Evolutionary conservation across 2,888 invertebrate genomes (phyloP).

Genomic region (Rhogogaster chlorosoma): DNA sequence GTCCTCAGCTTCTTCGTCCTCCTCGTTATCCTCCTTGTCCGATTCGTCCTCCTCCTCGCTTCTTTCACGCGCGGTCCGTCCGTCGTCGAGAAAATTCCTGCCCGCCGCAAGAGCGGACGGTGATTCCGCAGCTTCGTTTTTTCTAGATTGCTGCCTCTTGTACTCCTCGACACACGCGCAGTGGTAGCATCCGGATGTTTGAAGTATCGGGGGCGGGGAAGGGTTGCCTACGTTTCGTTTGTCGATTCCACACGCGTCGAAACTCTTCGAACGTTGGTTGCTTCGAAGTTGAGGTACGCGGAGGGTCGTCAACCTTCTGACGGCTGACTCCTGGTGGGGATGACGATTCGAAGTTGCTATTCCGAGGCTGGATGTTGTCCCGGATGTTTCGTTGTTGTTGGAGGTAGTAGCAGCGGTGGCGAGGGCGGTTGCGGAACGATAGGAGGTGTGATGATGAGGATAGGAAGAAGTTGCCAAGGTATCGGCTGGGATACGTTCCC

Average conservation of each 20-base stretch:
- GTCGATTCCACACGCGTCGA: conserved; percentile 74
- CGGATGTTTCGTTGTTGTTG: conserved; percentile 62
- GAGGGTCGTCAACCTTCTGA: conserved; percentile 48
- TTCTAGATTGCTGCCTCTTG: conserved; percentile 80
- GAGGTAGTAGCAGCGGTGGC: conserved; percentile 57
- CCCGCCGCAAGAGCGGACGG: conserved; percentile 62
- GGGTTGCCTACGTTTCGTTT: conserved; percentile 56
- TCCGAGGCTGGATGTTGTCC: conserved; percentile 84
- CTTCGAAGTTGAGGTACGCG: conserved; percentile 73
- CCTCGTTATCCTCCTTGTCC: conserved; percentile 69
- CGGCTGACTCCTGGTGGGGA: conserved; percentile 64
- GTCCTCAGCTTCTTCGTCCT: conserved; percentile 57
- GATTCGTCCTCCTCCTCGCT: conserved; percentile 57
- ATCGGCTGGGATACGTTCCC: conserved; percentile 56
- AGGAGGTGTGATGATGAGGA: conserved; percentile 57
- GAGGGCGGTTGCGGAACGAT: conserved; percentile 70
- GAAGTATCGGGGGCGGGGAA: conserved; percentile 83
- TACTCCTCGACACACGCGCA: conserved; percentile 89
- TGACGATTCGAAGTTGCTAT: conserved; percentile 55
- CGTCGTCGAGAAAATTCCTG: conserved; percentile 56
- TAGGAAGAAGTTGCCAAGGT: conserved; percentile 57
- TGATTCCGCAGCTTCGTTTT: conserved; percentile 67
- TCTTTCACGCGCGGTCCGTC: conserved; percentile 53
- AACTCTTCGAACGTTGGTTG: conserved; percentile 73
- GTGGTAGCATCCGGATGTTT: conserved; percentile 87